phyloP scores from a whole-genome alignment of 2,888 invertebrate genomes.

The Plagodis dolabraria region DNA sequence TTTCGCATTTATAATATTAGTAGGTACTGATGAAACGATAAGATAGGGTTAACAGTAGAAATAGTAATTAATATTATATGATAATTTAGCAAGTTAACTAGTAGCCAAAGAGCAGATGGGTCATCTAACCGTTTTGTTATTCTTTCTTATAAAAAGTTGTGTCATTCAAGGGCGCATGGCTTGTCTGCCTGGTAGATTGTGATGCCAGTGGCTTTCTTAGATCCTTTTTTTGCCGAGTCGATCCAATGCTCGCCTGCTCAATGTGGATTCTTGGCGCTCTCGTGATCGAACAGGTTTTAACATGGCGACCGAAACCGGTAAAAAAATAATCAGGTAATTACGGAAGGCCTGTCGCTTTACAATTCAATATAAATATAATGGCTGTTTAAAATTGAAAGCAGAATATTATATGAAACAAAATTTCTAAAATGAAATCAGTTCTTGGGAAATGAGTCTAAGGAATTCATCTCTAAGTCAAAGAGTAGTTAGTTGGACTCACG shows the following conservation, averaged over 20 bases:
- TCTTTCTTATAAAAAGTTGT: conserved; percentile 24
- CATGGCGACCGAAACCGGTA: conserved; percentile 74
- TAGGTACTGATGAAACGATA: too few relatives aligned
- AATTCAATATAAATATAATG: conserved; percentile 59
- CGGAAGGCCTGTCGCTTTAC: conserved; percentile 69
- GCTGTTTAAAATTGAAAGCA: conserved; percentile 46
- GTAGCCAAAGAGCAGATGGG: too few relatives aligned
- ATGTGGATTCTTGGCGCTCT: conserved; percentile 73
- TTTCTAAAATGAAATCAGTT: neutral
- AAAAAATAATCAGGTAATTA: conserved; percentile 81
- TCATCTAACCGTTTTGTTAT: too few relatives aligned
- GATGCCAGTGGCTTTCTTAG: conserved; percentile 65
- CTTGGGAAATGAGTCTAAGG: neutral
- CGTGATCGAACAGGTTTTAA: conserved; percentile 76
- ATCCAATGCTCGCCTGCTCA: conserved; percentile 64
- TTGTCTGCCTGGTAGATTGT: conserved; percentile 53
- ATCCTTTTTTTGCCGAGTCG: conserved; percentile 63
- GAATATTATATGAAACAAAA: neutral
- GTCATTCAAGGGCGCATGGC: conserved; percentile 50
- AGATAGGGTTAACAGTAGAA: too few relatives aligned
- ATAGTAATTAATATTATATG: too few relatives aligned
- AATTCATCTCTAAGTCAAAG: conserved; percentile 14
- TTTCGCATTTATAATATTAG: too few relatives aligned
- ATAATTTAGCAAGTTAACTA: too few relatives aligned
- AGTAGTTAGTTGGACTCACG: conserved; percentile 30